Base-by-base conservation (phyloP, 2,797 vertebrate genomes). In the Intellagama lesueurii region DNA sequence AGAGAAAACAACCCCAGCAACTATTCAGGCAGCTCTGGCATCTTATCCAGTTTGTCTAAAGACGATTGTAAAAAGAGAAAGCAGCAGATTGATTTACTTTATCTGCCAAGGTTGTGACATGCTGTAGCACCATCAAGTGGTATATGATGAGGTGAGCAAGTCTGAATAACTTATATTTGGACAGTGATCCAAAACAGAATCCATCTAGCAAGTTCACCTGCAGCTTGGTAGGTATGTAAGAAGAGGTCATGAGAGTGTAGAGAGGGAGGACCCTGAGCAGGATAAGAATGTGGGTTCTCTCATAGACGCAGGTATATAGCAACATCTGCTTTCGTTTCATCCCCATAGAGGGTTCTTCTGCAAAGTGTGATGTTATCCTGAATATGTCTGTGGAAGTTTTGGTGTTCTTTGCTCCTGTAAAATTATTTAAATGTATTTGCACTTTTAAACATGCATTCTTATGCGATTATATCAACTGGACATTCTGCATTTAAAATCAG, bases 101-200 rank as follows among this genome's bases (percentile, higher is more conserved):
- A 17, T 56, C 75, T 49, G 32, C n/a, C 14, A 0, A 19, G 72
- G 19, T 49, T 95, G 26, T 69, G 22, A 8, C 84, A 82, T 84
- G 56, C 93, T 66, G 94, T n/a, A 95, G 95, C 95, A 92, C 96
- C 96, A 96, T 94, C 96, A 78, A 95, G 96, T 95, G 96, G 96
- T 90, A 0, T 81, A 89, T 5, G 12, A 73, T 44, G 89, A 77
- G 35, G 81, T 93, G n/a, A 84, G 2, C 89, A 75, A 40, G 60
- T 26, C 44, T 44, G 32, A 87, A 75, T 28, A 82, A 91, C 60
- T 69, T 89, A 17, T 56, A 93, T 64, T 19, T 1, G 1, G 28
- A 19, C 0, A 0, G 68, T 9, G 64, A 68, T 85, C 26, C 11
- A 60, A 88, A 44, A 26, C 28, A 88, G 49, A 79, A 91, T 70